Evolutionary conservation across 2,888 invertebrate species (phyloP), one percentile per base, ranked within the genome.

Genomic region (Lepidochrysops patricia): DNA sequence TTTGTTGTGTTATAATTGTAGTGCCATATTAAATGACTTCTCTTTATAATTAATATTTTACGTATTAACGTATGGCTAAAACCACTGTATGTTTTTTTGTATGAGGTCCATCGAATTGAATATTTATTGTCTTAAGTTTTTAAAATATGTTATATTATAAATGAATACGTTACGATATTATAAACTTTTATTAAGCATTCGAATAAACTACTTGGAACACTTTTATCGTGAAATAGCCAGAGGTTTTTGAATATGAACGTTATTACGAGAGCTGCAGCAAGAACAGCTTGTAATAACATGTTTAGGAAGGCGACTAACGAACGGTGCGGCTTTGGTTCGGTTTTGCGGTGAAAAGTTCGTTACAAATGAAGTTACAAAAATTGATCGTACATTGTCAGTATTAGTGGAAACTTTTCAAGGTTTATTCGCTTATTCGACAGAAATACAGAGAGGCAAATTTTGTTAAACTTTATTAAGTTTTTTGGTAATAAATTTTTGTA

Each of bases 281-380:
- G 43, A 43, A 43, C 43, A 43, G 43, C 43, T 23, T 43, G 43
- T 43, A 43, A 43, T 43, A 43, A 43, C 43, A 19, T 43, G 43
- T 43, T 43, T 43, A 43, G 43, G 43, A 43, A 43, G 43, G 43
- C 43, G 19, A 43, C 43, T 43, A 43, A 43, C 43, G 43, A 23
- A 43, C 43, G 19, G 9, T 29, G 43, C 23, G 43, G 12, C 43
- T 19, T 43, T 4, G 19, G 43, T 12, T 43, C 43, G 43, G 43
- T 43, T 43, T 43, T 43, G 43, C 43, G 19, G 19, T 43, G 43
- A 43, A 43, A 43, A 43, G 43, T 43, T 43, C 37, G 37, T 43
- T 43, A 43, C 23, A 43, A 23, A 29, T 29, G 9, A 23, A 43
- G 19, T 43, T 43, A 43, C 29, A 43, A 43, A 43, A 23, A 43